phyloP scores from a whole-genome alignment of 2,888 invertebrate genomes.

The Gymnosoma rotundatum region DNA sequence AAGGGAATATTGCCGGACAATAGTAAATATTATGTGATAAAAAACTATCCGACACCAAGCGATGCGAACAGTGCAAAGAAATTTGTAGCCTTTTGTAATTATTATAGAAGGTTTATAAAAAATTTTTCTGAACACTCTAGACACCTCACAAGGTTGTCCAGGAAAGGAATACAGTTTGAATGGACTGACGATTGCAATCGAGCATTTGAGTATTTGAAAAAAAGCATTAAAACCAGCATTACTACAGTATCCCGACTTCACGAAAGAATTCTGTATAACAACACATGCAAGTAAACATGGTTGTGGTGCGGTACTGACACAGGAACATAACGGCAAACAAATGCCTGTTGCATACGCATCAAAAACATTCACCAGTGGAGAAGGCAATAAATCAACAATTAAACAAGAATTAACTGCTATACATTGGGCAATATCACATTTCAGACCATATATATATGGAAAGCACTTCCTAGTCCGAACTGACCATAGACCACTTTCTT shows the following conservation, averaged over 20 bases:
- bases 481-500: neutral
- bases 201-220: constrained; percentile 49
- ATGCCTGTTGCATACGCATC: too few relatives aligned
- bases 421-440: too few relatives aligned
- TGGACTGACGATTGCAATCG: constrained; percentile 61
- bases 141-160: constrained; percentile 19
- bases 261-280: constrained; percentile 43
- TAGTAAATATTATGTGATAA: neutral
- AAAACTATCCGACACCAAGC: neutral
- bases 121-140: constrained; percentile 13
- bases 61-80: neutral
- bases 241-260: constrained; percentile 65
- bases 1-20: neutral
- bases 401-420: neutral
- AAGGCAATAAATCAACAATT: too few relatives aligned
- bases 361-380: too few relatives aligned
- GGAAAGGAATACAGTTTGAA: constrained; percentile 45
- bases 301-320: constrained; percentile 66
- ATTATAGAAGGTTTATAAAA: neutral
- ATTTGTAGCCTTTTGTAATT: constrained; percentile 2
- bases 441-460: too few relatives aligned
- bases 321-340: constrained; percentile 30
- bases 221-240: constrained; percentile 35
- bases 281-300: constrained; percentile 42
- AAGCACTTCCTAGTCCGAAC: too few relatives aligned